Base-by-base conservation (phyloP, 2,888 invertebrate species). In the Calliopum simillimum region DNA sequence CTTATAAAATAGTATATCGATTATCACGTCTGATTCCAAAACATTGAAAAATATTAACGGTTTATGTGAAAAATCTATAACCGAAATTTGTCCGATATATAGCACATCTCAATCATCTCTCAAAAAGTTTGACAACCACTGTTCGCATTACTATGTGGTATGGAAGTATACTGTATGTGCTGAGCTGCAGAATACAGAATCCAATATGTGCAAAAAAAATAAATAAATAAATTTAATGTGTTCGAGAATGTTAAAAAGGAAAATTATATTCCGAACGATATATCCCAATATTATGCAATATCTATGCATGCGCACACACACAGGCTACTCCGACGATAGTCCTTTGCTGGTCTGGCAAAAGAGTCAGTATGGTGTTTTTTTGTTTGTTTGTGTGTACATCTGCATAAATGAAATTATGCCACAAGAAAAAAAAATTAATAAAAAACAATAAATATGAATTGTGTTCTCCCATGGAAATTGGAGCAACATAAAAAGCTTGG, bases 211-310 rank as follows among this genome's bases (percentile, higher is more conserved):
- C 79, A 75, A 73, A 76, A n/a, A n/a, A n/a, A n/a, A n/a, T n/a
- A n/a, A 81, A 82, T 82, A 82, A 82, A 82, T 82, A 82, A 80
- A 77, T 75, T 80, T 80, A 81, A 82, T 82, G 80, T 76, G 79
- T 78, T 79, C 77, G 76, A 79, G 82, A 78, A 82, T 80, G 82
- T 81, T 81, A 82, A 81, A 82, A 81, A 79, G 76, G 76, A 78
- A 80, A 81, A 82, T 80, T 82, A 79, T 81, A 77, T 79, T 77
- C 79, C 75, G 74, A 73, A 73, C 76, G 59, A 44, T 58, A 58
- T 33, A 33, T 58, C n/a, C 72, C 56, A 61, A 69, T 65, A 59
- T 53, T 71, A 76, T 69, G 56, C 76, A 62, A 46, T 56, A 21
- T 16, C 14, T 44, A 58, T 58, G 56, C 58, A 56, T 19, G 23